phyloP scores from a whole-genome alignment of 2,888 invertebrate genomes.

The Lutraria lutraria region DNA sequence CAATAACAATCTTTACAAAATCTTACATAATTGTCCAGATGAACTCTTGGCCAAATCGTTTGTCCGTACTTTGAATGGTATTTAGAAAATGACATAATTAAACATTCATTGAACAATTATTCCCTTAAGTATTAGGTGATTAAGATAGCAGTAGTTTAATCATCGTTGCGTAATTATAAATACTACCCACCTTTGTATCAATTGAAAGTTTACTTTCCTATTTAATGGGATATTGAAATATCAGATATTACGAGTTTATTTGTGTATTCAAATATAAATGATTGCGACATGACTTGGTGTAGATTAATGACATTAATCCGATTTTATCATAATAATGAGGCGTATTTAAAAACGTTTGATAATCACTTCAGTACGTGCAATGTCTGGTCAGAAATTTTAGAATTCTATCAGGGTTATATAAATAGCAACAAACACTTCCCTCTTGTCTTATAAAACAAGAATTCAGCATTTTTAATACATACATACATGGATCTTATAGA shows the following conservation, averaged over 20 bases:
- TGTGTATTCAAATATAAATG: slow-evolving; percentile 9
- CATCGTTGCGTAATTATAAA: slow-evolving; percentile 34
- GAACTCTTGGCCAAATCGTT: slow-evolving; percentile 64
- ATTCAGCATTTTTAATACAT: no score
- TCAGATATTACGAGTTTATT: background rate
- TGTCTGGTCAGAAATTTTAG: no score
- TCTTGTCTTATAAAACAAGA: no score
- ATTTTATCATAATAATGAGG: background rate
- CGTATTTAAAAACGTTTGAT: background rate
- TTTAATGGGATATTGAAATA: slow-evolving; percentile 13
- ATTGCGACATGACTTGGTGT: background rate
- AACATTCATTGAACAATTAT: slow-evolving; percentile 60
- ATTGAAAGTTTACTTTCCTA: background rate
- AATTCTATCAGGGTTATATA: no score
- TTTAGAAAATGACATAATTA: slow-evolving; percentile 66
- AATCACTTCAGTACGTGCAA: no score
- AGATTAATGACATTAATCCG: background rate
- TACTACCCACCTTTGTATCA: background rate
- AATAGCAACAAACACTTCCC: no score
- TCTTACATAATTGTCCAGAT: slow-evolving; percentile 60
- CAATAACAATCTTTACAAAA: slow-evolving; percentile 61
- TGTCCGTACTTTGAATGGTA: slow-evolving; percentile 60
- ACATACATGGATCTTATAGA: no score
- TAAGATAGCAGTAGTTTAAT: slow-evolving; percentile 43
- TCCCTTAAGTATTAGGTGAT: slow-evolving; percentile 42